Conservation (phyloP, 1,140 invertebrate species). For the Drosophila pruinosa region DNA sequence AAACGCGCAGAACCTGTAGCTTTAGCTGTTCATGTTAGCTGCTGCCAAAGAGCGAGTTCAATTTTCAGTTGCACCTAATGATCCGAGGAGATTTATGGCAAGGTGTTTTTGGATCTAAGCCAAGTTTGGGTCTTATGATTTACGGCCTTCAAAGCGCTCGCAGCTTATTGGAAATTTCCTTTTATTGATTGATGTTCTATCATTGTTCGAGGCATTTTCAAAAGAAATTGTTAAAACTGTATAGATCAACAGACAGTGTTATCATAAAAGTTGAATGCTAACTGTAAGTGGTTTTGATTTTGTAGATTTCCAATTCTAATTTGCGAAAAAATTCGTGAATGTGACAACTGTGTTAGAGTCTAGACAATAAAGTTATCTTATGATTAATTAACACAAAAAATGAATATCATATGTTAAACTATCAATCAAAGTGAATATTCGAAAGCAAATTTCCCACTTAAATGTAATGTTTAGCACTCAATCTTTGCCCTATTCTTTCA, state of each 20-base stretch:
- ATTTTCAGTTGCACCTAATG: slow-evolving; percentile 72
- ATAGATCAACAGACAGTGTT: not conserved
- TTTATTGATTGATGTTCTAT: slow-evolving; percentile 70
- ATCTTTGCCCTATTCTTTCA: not conserved
- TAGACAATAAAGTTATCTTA: not conserved
- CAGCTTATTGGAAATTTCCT: slow-evolving; percentile 53
- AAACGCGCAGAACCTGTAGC: slow-evolving; percentile 46
- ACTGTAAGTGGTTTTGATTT: not conserved
- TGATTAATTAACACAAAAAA: not conserved
- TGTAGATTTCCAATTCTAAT: not conserved
- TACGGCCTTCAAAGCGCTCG: slow-evolving; percentile 57
- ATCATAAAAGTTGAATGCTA: not conserved
- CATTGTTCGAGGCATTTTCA: slow-evolving; percentile 18
- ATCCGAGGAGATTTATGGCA: slow-evolving; percentile 68
- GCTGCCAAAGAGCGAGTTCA: slow-evolving; percentile 33
- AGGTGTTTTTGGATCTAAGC: slow-evolving; percentile 63
- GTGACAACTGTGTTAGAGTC: not conserved
- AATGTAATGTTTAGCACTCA: not conserved
- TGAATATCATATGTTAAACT: not conserved
- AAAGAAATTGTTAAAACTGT: slow-evolving; percentile 18
- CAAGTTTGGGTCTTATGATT: slow-evolving; percentile 63
- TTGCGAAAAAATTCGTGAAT: not conserved
- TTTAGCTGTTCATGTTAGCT: not conserved
- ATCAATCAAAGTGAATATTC: not conserved
- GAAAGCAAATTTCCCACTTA: not conserved